Percentiles rank a stretch among this genome's conserved stretches.
Conservation (phyloP, 2,797 vertebrate species). For the Limnodromus scolopaceus region DNA sequence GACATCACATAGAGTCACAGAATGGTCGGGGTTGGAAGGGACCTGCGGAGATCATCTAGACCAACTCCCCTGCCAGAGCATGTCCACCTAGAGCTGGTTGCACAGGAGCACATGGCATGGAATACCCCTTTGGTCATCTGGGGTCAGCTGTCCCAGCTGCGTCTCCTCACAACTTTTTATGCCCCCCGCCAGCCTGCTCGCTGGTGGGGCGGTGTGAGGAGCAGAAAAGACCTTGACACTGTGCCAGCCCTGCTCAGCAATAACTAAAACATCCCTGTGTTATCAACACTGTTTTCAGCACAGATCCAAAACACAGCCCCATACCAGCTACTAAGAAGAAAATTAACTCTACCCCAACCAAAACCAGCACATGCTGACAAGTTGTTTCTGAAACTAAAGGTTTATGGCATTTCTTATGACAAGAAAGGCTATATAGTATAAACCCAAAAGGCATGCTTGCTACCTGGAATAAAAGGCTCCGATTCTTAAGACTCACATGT, state of each 20-base stretch:
- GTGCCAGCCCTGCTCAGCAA: not conserved
- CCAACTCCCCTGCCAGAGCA: too few relatives aligned
- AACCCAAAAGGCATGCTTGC: not conserved
- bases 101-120: too few relatives aligned
- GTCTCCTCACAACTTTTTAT: not conserved
- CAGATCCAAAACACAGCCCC: not conserved
- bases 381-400: not conserved
- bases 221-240: not conserved
- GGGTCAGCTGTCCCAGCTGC: too few relatives aligned
- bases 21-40: too few relatives aligned
- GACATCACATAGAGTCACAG: not conserved
- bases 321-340: not conserved
- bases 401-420: not conserved
- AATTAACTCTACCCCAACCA: not conserved
- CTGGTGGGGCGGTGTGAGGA: not conserved
- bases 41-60: too few relatives aligned
- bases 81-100: too few relatives aligned
- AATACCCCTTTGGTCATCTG: too few relatives aligned
- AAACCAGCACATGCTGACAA: not conserved
- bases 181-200: not conserved
- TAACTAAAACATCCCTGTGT: not conserved
- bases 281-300: not conserved
- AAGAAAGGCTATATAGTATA: not conserved
- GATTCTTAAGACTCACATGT: not conserved
- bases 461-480: not conserved